These are phyloP conservation scores for Andrena hattorfiana DNA, from an alignment of 2,888 invertebrate genomes.

Conservation along the genomic window DNA sequence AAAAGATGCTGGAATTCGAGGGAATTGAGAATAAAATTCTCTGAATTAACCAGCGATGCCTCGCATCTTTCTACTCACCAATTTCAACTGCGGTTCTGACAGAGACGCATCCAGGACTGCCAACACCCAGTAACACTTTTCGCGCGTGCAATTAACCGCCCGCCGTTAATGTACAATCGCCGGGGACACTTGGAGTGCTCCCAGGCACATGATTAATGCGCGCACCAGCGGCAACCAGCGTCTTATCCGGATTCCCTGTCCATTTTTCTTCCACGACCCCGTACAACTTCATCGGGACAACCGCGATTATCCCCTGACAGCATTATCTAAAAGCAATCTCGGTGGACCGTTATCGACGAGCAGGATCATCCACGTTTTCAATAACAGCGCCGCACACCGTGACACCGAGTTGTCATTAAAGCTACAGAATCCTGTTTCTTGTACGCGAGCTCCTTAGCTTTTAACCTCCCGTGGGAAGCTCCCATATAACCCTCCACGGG, in stretches of 20 bases:
- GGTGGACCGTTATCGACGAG: constrained; percentile 61
- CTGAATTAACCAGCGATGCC: too few species aligned
- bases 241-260: constrained; percentile 41
- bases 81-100: too few species aligned
- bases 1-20: neutral
- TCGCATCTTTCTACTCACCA: too few species aligned
- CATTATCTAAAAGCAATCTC: constrained; percentile 59
- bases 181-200: constrained; percentile 13
- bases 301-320: constrained; percentile 37
- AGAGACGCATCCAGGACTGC: too few species aligned
- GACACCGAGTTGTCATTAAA: constrained; percentile 46
- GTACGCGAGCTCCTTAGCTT: constrained; percentile 10
- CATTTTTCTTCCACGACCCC: constrained; percentile 24
- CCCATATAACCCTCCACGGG: neutral
- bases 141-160: constrained; percentile 12
- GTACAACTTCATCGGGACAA: constrained; percentile 42
- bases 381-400: constrained; percentile 47
- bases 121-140: constrained; percentile 14
- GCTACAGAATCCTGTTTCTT: constrained; percentile 37
- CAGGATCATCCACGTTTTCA: constrained; percentile 57
- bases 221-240: constrained; percentile 2
- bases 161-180: constrained; percentile 35
- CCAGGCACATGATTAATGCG: constrained; percentile 37
- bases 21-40: too few species aligned
- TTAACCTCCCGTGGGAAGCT: constrained; percentile 16